Percentiles rank a stretch among this genome's conserved stretches.
Evolutionary conservation across 2,888 invertebrate genomes (phyloP).

Genomic region (Acanthacorydalis orientalis): DNA sequence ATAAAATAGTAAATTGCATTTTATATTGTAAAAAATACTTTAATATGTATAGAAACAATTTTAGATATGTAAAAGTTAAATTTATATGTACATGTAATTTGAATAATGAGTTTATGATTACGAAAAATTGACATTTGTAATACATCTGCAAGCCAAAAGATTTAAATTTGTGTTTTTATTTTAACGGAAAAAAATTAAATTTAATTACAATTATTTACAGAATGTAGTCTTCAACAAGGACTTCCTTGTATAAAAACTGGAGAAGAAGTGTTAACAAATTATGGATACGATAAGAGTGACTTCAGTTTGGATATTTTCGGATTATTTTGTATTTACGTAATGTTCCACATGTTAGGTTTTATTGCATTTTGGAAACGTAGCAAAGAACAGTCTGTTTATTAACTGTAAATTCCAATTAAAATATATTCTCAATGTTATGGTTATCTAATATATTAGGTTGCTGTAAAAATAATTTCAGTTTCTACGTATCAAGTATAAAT

Average conservation of each 20-base stretch:
- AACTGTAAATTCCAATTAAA: background rate
- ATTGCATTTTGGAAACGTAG: slow-evolving; percentile 24
- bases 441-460: too few relatives aligned
- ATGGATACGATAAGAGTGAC: slow-evolving; percentile 29
- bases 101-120: too few relatives aligned
- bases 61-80: too few relatives aligned
- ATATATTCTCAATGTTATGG: too few relatives aligned
- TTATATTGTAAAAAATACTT: too few relatives aligned
- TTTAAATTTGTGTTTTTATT: background rate
- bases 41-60: too few relatives aligned
- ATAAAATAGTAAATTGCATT: too few relatives aligned
- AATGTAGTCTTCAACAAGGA: slow-evolving; percentile 38
- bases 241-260: slow-evolving; percentile 49
- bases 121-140: too few relatives aligned
- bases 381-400: slow-evolving; percentile 13
- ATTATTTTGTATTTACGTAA: slow-evolving; percentile 20
- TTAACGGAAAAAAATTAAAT: background rate
- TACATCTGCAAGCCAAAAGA: too few relatives aligned
- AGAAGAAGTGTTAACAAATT: slow-evolving; percentile 40
- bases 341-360: slow-evolving; percentile 25
- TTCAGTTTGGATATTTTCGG: slow-evolving; percentile 24
- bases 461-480: too few relatives aligned
- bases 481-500: too few relatives aligned
- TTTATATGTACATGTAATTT: too few relatives aligned
- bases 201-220: slow-evolving; percentile 19